Percentiles rank a stretch among this genome's conserved stretches.
phyloP scores from a whole-genome alignment of 2,113 vertebrate genomes.

The Castor canadensis region DNA sequence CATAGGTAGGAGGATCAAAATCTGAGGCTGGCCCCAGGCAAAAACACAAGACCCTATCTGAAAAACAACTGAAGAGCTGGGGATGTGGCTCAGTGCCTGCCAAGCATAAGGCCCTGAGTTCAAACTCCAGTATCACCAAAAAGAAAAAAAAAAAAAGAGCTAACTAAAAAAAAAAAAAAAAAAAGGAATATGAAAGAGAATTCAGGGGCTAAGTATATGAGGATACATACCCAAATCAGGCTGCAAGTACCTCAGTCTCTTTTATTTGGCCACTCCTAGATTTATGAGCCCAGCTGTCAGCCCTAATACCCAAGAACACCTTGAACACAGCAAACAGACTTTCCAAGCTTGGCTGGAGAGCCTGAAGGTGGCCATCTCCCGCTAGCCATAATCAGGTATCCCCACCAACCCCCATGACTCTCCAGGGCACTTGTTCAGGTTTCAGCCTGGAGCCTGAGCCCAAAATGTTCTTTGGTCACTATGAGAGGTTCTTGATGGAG shows the following conservation, averaged over 20 bases:
- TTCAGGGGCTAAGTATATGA: background rate
- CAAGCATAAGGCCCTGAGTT: no score
- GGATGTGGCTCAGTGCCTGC: no score
- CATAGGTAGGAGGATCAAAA: no score
- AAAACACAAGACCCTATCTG: no score
- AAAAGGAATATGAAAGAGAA: background rate
- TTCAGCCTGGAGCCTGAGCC: background rate
- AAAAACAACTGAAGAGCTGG: no score
- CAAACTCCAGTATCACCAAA: no score
- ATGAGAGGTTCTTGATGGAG: background rate
- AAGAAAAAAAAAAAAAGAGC: background rate
- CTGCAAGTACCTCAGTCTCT: background rate
- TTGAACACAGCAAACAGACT: background rate
- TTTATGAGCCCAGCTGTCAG: background rate
- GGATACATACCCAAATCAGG: background rate
- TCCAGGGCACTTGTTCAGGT: background rate
- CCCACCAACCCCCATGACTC: background rate
- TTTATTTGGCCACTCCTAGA: background rate
- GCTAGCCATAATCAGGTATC: background rate
- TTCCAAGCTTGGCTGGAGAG: background rate
- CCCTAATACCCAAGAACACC: accelerated
- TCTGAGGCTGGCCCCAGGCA: no score
- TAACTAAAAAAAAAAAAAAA: background rate
- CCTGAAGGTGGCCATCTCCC: background rate
- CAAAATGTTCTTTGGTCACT: background rate